Evolutionary conservation across 2,113 vertebrate genomes (phyloP).

Genomic region (Nesogale talazaci): DNA sequence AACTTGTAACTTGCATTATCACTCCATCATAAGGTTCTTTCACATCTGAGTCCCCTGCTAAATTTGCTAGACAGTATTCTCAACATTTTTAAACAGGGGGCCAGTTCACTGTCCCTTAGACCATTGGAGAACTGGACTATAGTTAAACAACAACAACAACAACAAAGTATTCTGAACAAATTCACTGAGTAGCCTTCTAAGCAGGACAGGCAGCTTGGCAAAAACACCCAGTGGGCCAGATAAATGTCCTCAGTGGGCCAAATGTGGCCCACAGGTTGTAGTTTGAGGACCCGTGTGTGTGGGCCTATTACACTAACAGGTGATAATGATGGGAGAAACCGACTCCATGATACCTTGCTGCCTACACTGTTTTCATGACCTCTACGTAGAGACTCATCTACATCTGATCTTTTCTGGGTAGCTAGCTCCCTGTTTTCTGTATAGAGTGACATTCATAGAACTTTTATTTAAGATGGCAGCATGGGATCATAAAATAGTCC

Average conservation of each 20-base stretch:
- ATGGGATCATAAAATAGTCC: not conserved
- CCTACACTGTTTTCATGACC: not conserved
- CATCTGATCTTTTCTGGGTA: constrained; percentile 22
- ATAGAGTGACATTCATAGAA: not conserved
- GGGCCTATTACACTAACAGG: not conserved
- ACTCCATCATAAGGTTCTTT: not conserved
- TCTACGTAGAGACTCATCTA: not conserved
- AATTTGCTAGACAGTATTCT: not conserved
- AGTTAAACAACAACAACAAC: no score
- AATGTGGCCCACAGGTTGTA: no score
- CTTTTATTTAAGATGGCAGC: not conserved
- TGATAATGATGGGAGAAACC: not conserved
- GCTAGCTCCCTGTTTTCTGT: not conserved
- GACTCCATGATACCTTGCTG: not conserved
- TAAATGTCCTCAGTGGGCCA: no score
- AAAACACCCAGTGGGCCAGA: no score
- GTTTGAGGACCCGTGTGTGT: no score
- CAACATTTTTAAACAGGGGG: no score
- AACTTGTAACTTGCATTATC: no score
- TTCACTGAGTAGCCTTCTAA: no score
- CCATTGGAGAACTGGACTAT: no score
- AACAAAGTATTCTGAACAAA: no score
- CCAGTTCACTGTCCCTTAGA: no score
- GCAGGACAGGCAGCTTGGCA: no score
- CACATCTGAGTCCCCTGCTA: not conserved